phyloP scores from a whole-genome alignment of 2,888 invertebrate species.

The Patella depressa region DNA sequence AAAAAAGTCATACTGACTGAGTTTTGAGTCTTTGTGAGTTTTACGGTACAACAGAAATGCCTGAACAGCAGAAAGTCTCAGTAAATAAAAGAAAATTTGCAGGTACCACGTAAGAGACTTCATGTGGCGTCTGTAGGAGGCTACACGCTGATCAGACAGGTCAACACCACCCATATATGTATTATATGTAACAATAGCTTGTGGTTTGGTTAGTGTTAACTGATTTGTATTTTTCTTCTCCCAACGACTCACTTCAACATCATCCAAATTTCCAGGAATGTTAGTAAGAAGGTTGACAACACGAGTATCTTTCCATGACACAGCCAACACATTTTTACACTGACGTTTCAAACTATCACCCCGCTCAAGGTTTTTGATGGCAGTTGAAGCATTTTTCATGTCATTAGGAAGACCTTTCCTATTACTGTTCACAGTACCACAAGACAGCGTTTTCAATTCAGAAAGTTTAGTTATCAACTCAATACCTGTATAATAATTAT shows the following conservation, averaged over 20 bases:
- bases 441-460: neutral
- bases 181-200: slow-evolving; percentile 3
- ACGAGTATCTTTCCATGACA: slow-evolving; percentile 1
- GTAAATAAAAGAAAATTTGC: slow-evolving; percentile 5
- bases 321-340: neutral
- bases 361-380: too few relatives aligned
- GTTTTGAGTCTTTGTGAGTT: neutral
- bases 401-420: neutral
- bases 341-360: too few relatives aligned
- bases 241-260: too few relatives aligned
- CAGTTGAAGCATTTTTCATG: slow-evolving; percentile 4
- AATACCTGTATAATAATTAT: slow-evolving; percentile 5
- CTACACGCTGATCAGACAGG: neutral
- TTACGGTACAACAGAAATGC: neutral
- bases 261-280: neutral
- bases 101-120: slow-evolving; percentile 6
- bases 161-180: slow-evolving; percentile 10
- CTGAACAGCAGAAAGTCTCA: slow-evolving; percentile 7
- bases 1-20: neutral
- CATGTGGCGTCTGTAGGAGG: neutral
- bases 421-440: neutral
- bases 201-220: neutral
- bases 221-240: neutral
- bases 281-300: neutral
- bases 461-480: neutral